Percentiles rank a stretch among this genome's conserved stretches.
Conservation (phyloP, 37 sponge, comb jelly and placozoan species). For the Haliclona indistincta region DNA sequence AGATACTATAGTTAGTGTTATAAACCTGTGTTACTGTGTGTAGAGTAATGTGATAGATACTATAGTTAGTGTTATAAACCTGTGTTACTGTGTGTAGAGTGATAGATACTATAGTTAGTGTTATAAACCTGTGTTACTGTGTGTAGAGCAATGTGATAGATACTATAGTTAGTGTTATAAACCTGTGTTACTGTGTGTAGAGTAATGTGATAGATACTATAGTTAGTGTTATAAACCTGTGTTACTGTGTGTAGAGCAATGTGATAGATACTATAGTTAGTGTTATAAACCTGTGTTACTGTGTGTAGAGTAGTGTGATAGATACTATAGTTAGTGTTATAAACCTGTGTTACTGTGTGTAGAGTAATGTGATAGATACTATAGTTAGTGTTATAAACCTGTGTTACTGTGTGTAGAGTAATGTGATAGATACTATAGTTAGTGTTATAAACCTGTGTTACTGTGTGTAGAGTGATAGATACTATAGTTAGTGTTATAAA, state of each 20-base stretch:
- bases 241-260: too few species aligned
- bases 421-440: conserved; percentile 23
- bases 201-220: conserved; percentile 36
- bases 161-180: background rate
- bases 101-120: conserved; percentile 15
- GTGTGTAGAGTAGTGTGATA: too few species aligned
- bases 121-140: too few species aligned
- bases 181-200: too few species aligned
- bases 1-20: background rate
- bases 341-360: too few species aligned
- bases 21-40: too few species aligned
- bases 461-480: conserved; percentile 83
- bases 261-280: conserved; percentile 18
- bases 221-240: background rate
- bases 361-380: too few species aligned
- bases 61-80: background rate
- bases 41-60: too few species aligned
- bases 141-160: too few species aligned
- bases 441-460: conserved; percentile 61
- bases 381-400: background rate
- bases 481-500: background rate
- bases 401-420: too few species aligned
- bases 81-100: conserved; percentile 91
- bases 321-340: background rate
- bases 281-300: too few species aligned